phyloP scores from a whole-genome alignment of 2,888 invertebrate genomes.

The Candidula unifasciata region DNA sequence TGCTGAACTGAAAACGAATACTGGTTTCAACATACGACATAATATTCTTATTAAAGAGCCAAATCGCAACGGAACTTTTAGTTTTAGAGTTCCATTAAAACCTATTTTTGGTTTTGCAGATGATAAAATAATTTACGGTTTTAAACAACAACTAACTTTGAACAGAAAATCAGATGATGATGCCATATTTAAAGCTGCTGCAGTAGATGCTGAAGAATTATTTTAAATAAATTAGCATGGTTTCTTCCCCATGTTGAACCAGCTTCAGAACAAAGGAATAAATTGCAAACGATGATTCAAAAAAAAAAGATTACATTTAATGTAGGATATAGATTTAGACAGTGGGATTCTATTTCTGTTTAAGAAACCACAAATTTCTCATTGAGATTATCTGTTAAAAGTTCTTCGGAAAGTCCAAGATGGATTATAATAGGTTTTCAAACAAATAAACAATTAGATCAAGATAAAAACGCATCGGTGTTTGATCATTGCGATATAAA shows the following conservation, averaged over 20 bases:
- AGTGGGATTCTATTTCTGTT: constrained; percentile 9
- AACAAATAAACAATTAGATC: not conserved
- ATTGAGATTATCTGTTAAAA: not conserved
- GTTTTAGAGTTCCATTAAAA: constrained; percentile 11
- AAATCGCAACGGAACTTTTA: not conserved
- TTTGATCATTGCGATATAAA: constrained; percentile 1
- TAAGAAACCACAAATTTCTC: not conserved
- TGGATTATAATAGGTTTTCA: constrained; percentile 28
- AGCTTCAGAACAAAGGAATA: not conserved
- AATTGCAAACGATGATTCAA: not conserved
- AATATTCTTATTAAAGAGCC: not conserved
- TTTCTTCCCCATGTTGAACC: not conserved
- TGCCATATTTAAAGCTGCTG: not conserved
- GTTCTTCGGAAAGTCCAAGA: constrained; percentile 23
- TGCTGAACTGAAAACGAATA: not conserved
- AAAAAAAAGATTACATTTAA: not conserved
- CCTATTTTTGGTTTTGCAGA: too few relatives aligned
- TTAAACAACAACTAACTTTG: not conserved
- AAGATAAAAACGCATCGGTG: not conserved
- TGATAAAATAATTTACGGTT: not conserved
- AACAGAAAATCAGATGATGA: constrained; percentile 9
- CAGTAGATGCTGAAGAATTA: not conserved
- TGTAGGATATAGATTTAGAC: too few relatives aligned
- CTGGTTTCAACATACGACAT: not conserved
- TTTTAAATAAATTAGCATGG: not conserved